Conservation (phyloP, 2,113 vertebrate species). For the Tiliqua scincoides region DNA sequence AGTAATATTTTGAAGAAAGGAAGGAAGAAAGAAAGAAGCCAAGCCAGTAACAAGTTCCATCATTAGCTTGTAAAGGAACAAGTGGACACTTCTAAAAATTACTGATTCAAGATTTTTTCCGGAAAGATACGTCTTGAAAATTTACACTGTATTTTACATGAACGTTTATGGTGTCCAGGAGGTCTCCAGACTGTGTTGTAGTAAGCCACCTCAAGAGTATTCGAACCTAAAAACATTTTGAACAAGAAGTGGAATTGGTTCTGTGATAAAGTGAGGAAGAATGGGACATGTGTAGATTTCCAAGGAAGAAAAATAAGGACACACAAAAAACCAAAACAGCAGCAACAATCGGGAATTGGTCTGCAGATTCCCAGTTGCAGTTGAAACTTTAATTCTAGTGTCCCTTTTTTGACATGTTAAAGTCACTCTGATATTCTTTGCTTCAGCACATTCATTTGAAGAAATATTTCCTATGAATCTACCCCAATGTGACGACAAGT, state of each 20-base stretch:
- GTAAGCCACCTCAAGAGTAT: not conserved
- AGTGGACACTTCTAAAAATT: not conserved
- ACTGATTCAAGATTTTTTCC: not conserved
- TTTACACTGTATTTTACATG: not conserved
- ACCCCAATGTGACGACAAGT: conserved; percentile 14
- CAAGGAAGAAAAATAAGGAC: not conserved
- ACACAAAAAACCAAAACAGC: not conserved
- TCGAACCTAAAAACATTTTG: not conserved
- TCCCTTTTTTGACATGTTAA: not conserved
- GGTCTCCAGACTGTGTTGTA: not conserved
- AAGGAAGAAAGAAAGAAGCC: no score
- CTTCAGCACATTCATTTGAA: not conserved
- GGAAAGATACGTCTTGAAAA: not conserved
- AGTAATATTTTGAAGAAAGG: no score
- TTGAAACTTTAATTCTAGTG: not conserved
- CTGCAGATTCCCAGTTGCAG: not conserved
- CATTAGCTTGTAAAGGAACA: not conserved
- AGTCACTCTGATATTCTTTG: not conserved
- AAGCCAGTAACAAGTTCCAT: not conserved
- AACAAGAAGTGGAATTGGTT: not conserved
- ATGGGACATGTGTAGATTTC: not conserved
- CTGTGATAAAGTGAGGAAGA: not conserved
- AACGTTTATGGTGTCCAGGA: not conserved
- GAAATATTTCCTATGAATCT: not conserved
- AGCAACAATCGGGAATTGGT: not conserved